Evolutionary conservation across 2,888 invertebrate species (phyloP), one percentile per base, ranked within the genome.

Genomic region (Watsonalla cultraria): DNA sequence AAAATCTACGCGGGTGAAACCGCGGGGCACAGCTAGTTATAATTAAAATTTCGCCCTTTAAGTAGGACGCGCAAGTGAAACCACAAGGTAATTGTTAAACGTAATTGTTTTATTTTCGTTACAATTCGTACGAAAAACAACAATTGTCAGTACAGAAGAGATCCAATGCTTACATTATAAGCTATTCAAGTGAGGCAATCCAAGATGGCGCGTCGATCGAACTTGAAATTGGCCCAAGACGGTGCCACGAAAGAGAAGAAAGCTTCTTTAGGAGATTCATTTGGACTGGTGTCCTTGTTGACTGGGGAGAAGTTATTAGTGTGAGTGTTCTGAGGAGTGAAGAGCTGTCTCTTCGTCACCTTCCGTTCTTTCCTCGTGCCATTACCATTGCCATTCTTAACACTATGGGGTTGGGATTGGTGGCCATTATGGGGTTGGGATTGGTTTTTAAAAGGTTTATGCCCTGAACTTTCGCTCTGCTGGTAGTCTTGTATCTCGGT

Each of bases 221-320:
- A 93, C 75, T 92, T 93, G 71, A 94, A 94, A 78, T 93, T 92
- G 6, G 92, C 85, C 94, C 94, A 94, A 5, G 93, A 92, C 0
- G 93, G 92, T 8, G 93, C 93, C 56, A 87, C 85, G 62, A 93
- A 93, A 51, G 89, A 88, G 37, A 84, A 76, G 57, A 78, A 79
- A 9, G 78, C 73, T 0, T 72, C 73, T 60, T 46, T 70, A 65
- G 7, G 60, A 14, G 14, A 61, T 56, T 73, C 60, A 5, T 59
- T 65, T 0, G 76, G 76, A 56, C 68, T 77, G 4, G 49, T 61
- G 5, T 80, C 82, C 56, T 81, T 82, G 47, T 74, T 76, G 0
- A 81, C 77, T 0, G 84, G 84, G 0, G 85, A 82, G 48, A 75
- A 75, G 46, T 72, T 73, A 15, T 66, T 74, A 0, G 72, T 65